Evolutionary conservation across 2,797 vertebrate genomes (phyloP).

Genomic region (Muscicapa striata): DNA sequence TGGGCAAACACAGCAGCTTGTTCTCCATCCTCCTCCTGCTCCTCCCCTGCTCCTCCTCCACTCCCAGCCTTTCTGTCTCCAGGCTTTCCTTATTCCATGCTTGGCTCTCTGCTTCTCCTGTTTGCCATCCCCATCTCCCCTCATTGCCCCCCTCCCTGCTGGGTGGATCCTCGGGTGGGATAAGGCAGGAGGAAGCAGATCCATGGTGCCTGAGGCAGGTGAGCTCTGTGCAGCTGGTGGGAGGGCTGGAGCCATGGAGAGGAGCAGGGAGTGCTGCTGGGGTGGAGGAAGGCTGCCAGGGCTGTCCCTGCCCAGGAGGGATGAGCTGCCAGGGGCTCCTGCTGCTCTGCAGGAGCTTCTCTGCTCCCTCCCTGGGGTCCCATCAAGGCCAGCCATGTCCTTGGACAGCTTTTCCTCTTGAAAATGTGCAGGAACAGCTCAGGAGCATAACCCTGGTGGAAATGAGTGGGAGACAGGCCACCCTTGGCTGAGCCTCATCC

Average conservation of each 20-base stretch:
- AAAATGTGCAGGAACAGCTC: fast-evolving
- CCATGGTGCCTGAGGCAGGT: neutral
- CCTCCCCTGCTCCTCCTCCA: neutral
- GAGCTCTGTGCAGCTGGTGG: fast-evolving
- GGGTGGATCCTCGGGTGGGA: neutral
- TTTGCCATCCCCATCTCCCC: neutral
- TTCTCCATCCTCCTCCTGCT: neutral
- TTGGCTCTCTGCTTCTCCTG: neutral
- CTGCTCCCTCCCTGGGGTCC: neutral
- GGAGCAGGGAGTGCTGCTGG: neutral
- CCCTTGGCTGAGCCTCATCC: neutral
- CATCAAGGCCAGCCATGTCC: fast-evolving
- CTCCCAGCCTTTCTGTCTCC: neutral
- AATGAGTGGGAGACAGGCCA: fast-evolving
- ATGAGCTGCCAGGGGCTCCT: fast-evolving
- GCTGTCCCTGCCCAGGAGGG: neutral
- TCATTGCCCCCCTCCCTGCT: neutral
- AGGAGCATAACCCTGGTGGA: neutral
- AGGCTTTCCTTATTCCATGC: neutral
- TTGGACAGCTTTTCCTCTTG: neutral
- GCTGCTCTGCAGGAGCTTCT: fast-evolving
- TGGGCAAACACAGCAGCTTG: neutral
- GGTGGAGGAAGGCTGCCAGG: neutral
- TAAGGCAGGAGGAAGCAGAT: fast-evolving
- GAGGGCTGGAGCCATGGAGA: neutral